A percentile compares a stretch with the other conserved stretches of the same genome.
Conservation (phyloP, 35 echinoderm and acorn worm genomes). For the Hemicentrotus pulcherrimus region DNA sequence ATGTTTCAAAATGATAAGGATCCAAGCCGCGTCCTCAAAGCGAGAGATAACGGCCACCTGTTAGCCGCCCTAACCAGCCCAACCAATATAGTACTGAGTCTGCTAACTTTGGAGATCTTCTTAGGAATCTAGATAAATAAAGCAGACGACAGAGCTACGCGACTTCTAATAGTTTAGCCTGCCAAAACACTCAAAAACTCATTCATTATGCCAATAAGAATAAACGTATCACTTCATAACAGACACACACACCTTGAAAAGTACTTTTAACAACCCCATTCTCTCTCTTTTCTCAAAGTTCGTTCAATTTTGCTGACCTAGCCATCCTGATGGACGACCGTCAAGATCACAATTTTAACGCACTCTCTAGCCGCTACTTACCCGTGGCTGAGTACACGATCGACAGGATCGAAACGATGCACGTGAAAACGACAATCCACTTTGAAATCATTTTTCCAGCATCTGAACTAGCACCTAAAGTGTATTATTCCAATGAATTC, state of each 20-base stretch:
- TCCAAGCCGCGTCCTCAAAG: background rate
- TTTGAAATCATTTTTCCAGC: constrained; percentile 41
- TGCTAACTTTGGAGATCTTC: background rate
- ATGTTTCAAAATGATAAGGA: constrained; percentile 5
- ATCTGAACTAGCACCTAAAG: background rate
- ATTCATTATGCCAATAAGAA: background rate
- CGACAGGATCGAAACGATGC: background rate
- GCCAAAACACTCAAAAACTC: background rate
- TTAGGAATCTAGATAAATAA: background rate
- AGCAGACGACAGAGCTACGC: background rate
- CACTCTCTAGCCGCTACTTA: background rate
- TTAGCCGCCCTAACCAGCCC: background rate
- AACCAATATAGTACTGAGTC: background rate
- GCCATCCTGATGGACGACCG: background rate
- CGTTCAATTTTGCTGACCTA: constrained; percentile 36
- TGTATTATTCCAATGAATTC: constrained; percentile 42
- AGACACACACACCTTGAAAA: background rate
- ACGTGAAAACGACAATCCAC: constrained; percentile 33
- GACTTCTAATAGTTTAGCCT: background rate
- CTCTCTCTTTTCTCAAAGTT: constrained; percentile 21
- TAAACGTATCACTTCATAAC: background rate
- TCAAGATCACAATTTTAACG: background rate
- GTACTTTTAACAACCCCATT: background rate
- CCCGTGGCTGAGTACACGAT: constrained; percentile 39
- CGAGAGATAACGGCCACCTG: background rate